phyloP scores from a whole-genome alignment of 1,140 invertebrate genomes.

The Harlomillsia oculata region DNA sequence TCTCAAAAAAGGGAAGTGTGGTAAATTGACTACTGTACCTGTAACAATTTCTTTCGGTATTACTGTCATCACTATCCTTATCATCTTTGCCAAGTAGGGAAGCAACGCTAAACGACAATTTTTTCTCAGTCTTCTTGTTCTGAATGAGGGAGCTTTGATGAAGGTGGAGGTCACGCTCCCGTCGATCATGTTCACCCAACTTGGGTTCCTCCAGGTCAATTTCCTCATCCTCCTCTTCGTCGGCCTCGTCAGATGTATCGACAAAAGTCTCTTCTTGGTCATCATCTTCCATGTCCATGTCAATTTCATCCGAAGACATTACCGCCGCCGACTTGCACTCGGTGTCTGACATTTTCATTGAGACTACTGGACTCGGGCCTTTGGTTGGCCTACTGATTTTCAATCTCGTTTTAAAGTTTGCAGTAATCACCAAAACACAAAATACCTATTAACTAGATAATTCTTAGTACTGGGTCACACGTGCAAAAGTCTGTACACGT shows the following conservation, averaged over 20 bases:
- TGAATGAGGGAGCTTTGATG: conserved; percentile 28
- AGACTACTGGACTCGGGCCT: no score
- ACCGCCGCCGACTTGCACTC: conserved; percentile 26
- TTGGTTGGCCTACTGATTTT: no score
- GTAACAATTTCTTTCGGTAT: conserved; percentile 30
- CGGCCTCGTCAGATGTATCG: conserved; percentile 28
- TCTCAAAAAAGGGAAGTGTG: not conserved
- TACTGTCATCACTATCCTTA: conserved; percentile 35
- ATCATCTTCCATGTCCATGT: conserved; percentile 30
- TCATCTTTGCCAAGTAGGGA: conserved; percentile 34
- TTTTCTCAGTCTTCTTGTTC: conserved; percentile 35
- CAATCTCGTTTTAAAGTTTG: no score
- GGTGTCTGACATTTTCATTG: conserved; percentile 35
- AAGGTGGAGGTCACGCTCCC: conserved; percentile 17
- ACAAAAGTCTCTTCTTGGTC: conserved; percentile 28
- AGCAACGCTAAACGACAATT: conserved; percentile 36
- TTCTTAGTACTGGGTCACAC: no score
- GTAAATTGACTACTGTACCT: conserved; percentile 19
- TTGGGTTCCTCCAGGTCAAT: conserved; percentile 28
- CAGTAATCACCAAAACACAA: no score
- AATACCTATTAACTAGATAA: no score
- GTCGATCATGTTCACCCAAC: conserved; percentile 13
- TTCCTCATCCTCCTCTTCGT: conserved; percentile 32
- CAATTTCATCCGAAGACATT: conserved; percentile 26
- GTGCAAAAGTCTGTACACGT: no score